Conservation (phyloP, 1,140 invertebrate species). For the Popillia japonica region DNA sequence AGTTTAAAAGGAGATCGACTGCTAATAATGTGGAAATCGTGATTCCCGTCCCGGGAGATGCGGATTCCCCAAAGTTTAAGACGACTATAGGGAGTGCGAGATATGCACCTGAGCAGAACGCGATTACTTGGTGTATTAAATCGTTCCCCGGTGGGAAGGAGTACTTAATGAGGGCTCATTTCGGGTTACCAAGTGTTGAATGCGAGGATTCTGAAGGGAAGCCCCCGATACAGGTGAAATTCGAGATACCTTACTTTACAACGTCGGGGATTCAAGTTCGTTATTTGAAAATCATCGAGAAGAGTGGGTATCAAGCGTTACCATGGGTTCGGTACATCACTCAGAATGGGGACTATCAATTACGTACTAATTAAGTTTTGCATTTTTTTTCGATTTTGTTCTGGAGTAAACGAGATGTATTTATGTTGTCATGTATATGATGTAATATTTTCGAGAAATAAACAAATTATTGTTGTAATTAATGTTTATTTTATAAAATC, state of each 20-base stretch:
- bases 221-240: constrained; percentile 98
- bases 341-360: constrained; percentile 99
- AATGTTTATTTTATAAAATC: background rate
- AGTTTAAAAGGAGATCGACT: constrained; percentile 97
- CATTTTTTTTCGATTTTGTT: constrained; percentile 35
- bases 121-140: constrained; percentile 99
- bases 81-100: constrained; percentile 98
- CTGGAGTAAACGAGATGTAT: background rate
- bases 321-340: constrained; percentile 99
- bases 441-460: constrained; percentile 22
- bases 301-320: constrained; percentile 98
- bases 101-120: constrained; percentile 97
- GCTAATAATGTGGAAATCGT: constrained; percentile 99
- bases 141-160: constrained; percentile 99
- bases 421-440: constrained; percentile 35
- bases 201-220: constrained; percentile 96
- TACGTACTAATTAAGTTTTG: constrained; percentile 84
- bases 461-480: background rate
- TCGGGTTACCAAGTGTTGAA: constrained; percentile 96
- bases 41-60: constrained; percentile 97
- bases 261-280: constrained; percentile 98
- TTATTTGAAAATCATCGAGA: constrained; percentile 99
- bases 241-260: constrained; percentile 99
- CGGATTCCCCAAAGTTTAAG: constrained; percentile 99
- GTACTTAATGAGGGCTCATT: constrained; percentile 98